Evolutionary conservation across 1,140 invertebrate genomes (phyloP).

Genomic region (Conopomorpha cramerella): DNA sequence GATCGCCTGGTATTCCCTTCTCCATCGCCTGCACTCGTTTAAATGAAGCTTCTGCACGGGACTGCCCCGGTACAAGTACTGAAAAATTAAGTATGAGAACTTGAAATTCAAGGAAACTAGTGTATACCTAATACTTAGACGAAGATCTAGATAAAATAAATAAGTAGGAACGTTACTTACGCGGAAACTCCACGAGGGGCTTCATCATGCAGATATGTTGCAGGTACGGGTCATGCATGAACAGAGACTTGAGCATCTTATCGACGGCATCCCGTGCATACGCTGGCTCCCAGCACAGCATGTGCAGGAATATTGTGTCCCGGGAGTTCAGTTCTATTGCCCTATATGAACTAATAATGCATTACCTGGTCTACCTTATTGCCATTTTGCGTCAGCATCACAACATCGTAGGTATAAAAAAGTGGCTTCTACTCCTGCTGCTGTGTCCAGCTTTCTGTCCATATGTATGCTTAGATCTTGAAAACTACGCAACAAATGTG

Average conservation of each 20-base stretch:
- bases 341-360: slow-evolving; percentile 16
- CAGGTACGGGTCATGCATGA: slow-evolving; percentile 53
- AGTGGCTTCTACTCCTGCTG: too few species aligned
- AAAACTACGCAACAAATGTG: too few species aligned
- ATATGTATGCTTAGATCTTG: too few species aligned
- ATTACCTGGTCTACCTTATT: too few species aligned
- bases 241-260: slow-evolving; percentile 55
- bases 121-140: slow-evolving; percentile 12
- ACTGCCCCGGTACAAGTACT: slow-evolving; percentile 32
- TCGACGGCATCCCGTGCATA: slow-evolving; percentile 53
- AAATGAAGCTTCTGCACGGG: slow-evolving; percentile 27
- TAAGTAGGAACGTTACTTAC: slow-evolving; percentile 26
- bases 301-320: slow-evolving; percentile 62
- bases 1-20: slow-evolving; percentile 18
- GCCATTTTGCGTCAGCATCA: too few species aligned
- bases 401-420: too few species aligned
- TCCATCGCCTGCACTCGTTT: slow-evolving; percentile 24
- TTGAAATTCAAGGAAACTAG: too few species aligned
- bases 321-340: slow-evolving; percentile 33
- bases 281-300: slow-evolving; percentile 53
- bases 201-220: slow-evolving; percentile 59
- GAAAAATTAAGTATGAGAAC: slow-evolving; percentile 17
- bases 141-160: slow-evolving; percentile 9
- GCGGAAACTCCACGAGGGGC: slow-evolving; percentile 32
- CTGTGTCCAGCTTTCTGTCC: too few species aligned